These are phyloP conservation scores for Melieria picta DNA, from an alignment of 2,888 invertebrate species.

Conservation along the genomic window DNA sequence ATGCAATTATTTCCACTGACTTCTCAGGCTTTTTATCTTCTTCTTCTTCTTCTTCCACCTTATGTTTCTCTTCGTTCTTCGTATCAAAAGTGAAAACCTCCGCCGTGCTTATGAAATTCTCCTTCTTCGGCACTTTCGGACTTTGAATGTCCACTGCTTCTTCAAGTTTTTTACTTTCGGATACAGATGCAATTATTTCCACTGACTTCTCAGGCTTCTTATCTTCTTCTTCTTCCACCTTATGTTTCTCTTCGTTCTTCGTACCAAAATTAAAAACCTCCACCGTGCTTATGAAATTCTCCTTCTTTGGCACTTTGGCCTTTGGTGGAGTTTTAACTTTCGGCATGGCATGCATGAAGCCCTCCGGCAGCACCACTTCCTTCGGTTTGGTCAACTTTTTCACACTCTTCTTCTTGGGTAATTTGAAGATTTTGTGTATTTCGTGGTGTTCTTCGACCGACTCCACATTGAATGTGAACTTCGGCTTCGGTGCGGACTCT, in stretches of 20 bases:
- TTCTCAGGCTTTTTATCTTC: neutral
- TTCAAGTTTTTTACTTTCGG: neutral
- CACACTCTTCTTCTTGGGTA: slow-evolving; percentile 62
- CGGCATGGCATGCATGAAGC: slow-evolving; percentile 53
- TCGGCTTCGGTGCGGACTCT: slow-evolving; percentile 50
- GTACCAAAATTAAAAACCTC: slow-evolving; percentile 54
- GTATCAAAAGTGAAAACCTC: slow-evolving; percentile 54
- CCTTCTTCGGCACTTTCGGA: slow-evolving; percentile 28
- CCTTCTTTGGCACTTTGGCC: slow-evolving; percentile 37
- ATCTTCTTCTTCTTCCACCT: too few species aligned
- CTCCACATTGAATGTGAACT: slow-evolving; percentile 64
- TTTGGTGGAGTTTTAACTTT: slow-evolving; percentile 52
- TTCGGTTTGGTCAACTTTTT: slow-evolving; percentile 37
- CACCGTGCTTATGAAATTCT: slow-evolving; percentile 42
- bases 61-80: slow-evolving; percentile 45
- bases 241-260: neutral
- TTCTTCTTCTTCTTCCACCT: slow-evolving; percentile 44
- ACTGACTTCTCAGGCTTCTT: neutral
- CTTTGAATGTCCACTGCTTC: neutral
- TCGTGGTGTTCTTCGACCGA: slow-evolving; percentile 63
- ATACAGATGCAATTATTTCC: neutral
- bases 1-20: neutral
- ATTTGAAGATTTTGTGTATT: slow-evolving; percentile 59
- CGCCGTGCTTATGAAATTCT: slow-evolving; percentile 42
- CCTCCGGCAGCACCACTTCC: slow-evolving; percentile 48